Evolutionary conservation across 2,888 invertebrate genomes (phyloP).

Genomic region (Acanthosepion esculentum): DNA sequence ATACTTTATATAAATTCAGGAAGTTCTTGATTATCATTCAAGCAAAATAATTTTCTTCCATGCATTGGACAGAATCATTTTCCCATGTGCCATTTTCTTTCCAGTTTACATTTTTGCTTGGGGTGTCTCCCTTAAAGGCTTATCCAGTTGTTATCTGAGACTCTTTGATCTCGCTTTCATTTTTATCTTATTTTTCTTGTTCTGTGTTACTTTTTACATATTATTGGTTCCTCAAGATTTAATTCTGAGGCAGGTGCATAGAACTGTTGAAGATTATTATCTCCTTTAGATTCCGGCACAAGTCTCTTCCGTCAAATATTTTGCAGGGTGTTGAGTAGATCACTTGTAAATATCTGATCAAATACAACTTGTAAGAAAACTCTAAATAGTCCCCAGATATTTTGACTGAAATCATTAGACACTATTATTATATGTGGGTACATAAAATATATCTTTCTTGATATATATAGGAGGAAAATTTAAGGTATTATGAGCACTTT

Average conservation of each 20-base stretch:
- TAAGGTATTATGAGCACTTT: too few species aligned
- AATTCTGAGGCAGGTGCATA: background rate
- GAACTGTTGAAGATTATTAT: background rate
- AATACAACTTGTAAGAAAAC: background rate
- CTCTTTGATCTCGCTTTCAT: background rate
- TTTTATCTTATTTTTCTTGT: background rate
- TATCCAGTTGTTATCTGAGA: background rate
- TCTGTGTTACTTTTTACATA: background rate
- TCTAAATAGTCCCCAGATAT: background rate
- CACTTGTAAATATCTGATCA: background rate
- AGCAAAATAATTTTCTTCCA: background rate
- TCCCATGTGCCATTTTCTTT: background rate
- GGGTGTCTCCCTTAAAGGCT: background rate
- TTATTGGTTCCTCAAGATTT: conserved; percentile 8
- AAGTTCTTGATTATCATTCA: background rate
- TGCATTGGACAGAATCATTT: too few species aligned
- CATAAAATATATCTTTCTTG: too few species aligned
- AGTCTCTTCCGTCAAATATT: background rate
- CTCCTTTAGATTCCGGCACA: background rate
- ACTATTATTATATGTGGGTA: background rate
- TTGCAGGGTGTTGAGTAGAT: background rate
- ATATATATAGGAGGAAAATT: too few species aligned
- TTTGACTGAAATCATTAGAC: background rate
- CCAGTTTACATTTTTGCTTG: background rate
- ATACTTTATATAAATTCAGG: background rate